Base-by-base conservation (phyloP, 2,797 vertebrate species). In the Parambassis ranga region DNA sequence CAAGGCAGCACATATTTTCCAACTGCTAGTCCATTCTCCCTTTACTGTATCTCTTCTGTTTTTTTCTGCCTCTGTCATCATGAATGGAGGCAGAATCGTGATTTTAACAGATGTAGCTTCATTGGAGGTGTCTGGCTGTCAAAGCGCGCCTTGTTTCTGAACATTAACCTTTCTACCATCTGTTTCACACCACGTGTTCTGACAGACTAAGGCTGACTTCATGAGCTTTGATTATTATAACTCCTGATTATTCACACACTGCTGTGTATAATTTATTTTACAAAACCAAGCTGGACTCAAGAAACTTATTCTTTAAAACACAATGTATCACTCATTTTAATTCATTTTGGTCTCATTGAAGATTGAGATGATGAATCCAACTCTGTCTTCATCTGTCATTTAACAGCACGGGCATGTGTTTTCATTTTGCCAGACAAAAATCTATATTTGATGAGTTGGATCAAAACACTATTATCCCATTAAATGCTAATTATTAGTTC, bases 91-190 rank as follows among this genome's bases (percentile, higher is more conserved):
- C 3, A 4, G 44, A 67, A 66, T 71, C 44, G 38, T 19, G 55
- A 77, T 76, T 77, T 70, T 66, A 81, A 71, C 81, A 86, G 80
- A 80, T 79, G 81, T 63, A 32, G 75, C 68, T 69, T 78, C 49
- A 42, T 66, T 65, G 63, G 65, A 71, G 70, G 77, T 77, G 79
- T 67, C 64, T 74, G 62, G 42, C 77, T 84, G 84, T 82, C 78
- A 67, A 52, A 67, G 59, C n/a, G 4, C 20, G 26, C 55, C 58
- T 65, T 65, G 66, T 65, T 82, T 61, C 65, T 49, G 60, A 77
- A 71, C 68, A 64, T 80, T 75, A 90, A 87, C 88, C 83, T 85
- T 71, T 71, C 60, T 37, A 75, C 83, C 84, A 81, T 88, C 79
- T 88, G 85, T 66, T 83, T 76, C 56, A 43, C 69, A 44, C 51